Conservation (phyloP, 2,113 vertebrate genomes). For the Clarias batrachus region DNA sequence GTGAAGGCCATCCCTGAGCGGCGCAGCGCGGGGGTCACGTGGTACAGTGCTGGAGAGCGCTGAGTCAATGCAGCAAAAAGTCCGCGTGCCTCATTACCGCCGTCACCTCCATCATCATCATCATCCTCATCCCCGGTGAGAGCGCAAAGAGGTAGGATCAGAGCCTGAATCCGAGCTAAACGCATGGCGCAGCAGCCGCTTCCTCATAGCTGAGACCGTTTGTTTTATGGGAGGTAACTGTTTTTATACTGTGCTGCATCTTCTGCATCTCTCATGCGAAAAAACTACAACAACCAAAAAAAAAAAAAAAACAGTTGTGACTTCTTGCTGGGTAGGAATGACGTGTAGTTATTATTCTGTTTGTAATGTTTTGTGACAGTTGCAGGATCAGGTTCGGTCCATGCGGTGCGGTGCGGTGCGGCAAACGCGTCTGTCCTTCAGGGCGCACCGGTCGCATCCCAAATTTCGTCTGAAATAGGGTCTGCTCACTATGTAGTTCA, state of each 20-base stretch:
- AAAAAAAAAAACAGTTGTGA: background rate
- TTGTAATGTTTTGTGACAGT: background rate
- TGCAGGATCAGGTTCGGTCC: background rate
- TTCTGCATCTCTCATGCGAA: background rate
- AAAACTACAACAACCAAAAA: background rate
- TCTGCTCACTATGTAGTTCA: background rate
- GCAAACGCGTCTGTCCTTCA: constrained; percentile 3
- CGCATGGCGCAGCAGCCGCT: background rate
- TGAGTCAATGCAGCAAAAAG: constrained; percentile 75
- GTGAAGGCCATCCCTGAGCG: constrained; percentile 35
- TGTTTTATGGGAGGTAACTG: background rate
- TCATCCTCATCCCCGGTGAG: constrained; percentile 58
- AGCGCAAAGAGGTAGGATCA: constrained; percentile 47
- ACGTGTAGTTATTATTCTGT: no score
- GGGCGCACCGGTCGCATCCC: background rate
- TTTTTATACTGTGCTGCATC: background rate
- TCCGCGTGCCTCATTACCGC: constrained; percentile 54
- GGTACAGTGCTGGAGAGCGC: constrained; percentile 62
- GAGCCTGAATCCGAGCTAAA: background rate
- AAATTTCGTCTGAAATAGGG: no score
- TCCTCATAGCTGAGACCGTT: background rate
- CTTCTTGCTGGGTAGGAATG: background rate
- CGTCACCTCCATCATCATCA: constrained; percentile 46
- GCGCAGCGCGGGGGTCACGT: constrained; percentile 70
- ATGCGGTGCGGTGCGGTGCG: background rate